phyloP scores from a whole-genome alignment of 2,888 invertebrate genomes.

The Metallyticus violacea region DNA sequence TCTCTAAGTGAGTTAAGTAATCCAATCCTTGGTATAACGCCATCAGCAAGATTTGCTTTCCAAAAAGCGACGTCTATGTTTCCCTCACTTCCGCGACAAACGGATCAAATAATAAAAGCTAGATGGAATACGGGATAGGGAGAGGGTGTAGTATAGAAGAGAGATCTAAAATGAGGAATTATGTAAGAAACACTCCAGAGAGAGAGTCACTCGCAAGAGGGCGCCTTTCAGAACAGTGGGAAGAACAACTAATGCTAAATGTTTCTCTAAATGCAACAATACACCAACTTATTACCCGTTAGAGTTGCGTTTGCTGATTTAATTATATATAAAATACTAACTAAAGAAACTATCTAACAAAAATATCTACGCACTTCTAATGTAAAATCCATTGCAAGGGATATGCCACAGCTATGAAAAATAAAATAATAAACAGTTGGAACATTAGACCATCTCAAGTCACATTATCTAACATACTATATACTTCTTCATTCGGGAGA shows the following conservation, averaged over 20 bases:
- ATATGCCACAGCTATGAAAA: no score
- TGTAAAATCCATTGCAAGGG: no score
- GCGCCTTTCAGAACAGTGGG: not conserved
- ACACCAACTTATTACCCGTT: no score
- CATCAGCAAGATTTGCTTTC: not conserved
- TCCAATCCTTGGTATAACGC: slow-evolving; percentile 8
- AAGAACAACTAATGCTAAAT: not conserved
- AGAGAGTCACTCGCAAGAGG: not conserved
- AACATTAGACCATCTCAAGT: no score
- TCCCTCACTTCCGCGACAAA: not conserved
- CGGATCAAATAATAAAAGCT: not conserved
- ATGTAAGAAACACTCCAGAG: not conserved
- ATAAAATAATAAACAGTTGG: no score
- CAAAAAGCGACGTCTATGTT: not conserved
- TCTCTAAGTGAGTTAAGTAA: slow-evolving; percentile 25
- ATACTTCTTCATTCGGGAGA: no score
- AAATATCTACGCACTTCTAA: no score
- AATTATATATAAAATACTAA: no score
- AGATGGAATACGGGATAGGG: not conserved
- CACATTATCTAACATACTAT: no score
- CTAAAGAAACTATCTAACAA: no score
- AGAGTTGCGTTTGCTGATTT: no score
- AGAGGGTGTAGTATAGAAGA: not conserved
- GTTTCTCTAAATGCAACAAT: no score
- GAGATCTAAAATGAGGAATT: not conserved